phyloP scores from a whole-genome alignment of 2,888 invertebrate genomes.

The Amblyteles armatorius region DNA sequence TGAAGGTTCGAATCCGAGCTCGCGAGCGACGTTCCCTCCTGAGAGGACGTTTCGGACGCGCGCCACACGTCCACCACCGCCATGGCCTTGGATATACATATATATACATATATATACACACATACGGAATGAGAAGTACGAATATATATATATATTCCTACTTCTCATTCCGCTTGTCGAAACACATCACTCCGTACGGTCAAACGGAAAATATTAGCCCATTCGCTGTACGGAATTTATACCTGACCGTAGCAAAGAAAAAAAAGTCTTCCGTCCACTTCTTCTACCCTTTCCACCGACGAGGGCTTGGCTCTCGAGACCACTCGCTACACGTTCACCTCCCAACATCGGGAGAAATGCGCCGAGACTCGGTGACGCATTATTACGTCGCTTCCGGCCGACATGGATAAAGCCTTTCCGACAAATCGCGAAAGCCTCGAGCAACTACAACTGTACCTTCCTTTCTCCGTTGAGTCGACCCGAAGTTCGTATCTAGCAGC shows the following conservation, averaged over 20 bases:
- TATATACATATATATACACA: constrained; percentile 10
- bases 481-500: constrained; percentile 33
- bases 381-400: constrained; percentile 69
- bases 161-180: constrained; percentile 7
- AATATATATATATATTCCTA: constrained; percentile 16
- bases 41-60: constrained; percentile 71
- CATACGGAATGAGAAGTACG: no score
- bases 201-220: constrained; percentile 54
- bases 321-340: constrained; percentile 42
- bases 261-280: constrained; percentile 26
- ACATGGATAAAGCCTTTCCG: constrained; percentile 63
- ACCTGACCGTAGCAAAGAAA: constrained; percentile 7
- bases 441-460: constrained; percentile 18
- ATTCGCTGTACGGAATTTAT: constrained; percentile 18
- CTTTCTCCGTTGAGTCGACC: constrained; percentile 21
- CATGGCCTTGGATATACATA: constrained; percentile 70
- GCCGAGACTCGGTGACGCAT: constrained; percentile 68
- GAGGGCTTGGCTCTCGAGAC: constrained; percentile 38
- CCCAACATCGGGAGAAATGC: constrained; percentile 67
- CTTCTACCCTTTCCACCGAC: constrained; percentile 45
- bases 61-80: constrained; percentile 63
- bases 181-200: constrained; percentile 46
- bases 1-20: constrained; percentile 69
- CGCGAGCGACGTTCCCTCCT: constrained; percentile 57
- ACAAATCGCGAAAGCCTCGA: constrained; percentile 57